Conservation (phyloP, 2,797 vertebrate genomes). For the Pygocentrus nattereri region DNA sequence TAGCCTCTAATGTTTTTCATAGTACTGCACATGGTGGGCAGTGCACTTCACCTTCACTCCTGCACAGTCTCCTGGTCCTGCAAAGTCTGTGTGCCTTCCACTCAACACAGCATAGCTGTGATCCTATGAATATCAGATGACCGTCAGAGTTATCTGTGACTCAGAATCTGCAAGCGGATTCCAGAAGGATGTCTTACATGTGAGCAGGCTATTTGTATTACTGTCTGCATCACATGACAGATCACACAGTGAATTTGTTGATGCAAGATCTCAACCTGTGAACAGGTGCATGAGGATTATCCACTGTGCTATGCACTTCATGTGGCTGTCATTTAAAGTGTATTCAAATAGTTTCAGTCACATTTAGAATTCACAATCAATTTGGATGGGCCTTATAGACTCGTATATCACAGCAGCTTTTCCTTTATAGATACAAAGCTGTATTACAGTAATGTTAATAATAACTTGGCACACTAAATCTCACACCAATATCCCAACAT, state of each 20-base stretch:
- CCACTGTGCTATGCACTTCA: not conserved
- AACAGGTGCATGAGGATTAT: not conserved
- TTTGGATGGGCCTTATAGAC: not conserved
- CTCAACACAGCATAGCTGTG: too few relatives aligned
- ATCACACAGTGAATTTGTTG: not conserved
- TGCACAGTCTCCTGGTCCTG: not conserved
- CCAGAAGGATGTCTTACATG: not conserved
- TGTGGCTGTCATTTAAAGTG: not conserved
- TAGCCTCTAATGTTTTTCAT: not conserved
- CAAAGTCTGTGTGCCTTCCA: not conserved
- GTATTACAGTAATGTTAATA: too few relatives aligned
- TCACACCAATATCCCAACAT: too few relatives aligned
- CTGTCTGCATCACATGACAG: not conserved
- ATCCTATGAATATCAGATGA: not conserved
- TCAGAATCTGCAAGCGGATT: not conserved
- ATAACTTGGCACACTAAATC: not conserved
- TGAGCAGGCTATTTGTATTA: not conserved
- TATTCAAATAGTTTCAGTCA: too few relatives aligned
- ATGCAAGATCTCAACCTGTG: not conserved
- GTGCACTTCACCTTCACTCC: not conserved
- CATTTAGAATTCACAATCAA: not conserved
- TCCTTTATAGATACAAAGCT: too few relatives aligned
- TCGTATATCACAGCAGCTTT: too few relatives aligned
- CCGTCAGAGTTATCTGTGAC: not conserved
- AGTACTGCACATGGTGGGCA: not conserved